A percentile compares a stretch with the other conserved stretches of the same genome.
Evolutionary conservation across 2,797 vertebrate genomes (phyloP).

Genomic region (Enteromius mattozi): DNA sequence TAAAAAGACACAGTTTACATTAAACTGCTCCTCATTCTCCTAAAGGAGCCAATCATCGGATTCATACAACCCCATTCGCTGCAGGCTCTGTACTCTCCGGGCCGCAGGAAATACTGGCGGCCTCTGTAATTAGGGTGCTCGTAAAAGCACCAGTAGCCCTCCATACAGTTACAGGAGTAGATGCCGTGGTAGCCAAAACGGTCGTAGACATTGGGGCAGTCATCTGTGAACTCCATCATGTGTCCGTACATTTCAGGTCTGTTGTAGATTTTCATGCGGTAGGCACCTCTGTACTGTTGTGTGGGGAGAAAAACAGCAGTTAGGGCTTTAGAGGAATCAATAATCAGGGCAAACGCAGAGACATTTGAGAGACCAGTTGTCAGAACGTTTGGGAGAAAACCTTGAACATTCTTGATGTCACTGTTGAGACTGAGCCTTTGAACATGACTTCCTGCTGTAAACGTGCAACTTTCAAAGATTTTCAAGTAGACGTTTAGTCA

Average conservation of each 20-base stretch:
- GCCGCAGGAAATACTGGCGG: slow-evolving; percentile 80
- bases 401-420: slow-evolving; percentile 38
- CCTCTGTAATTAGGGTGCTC: slow-evolving; percentile 83
- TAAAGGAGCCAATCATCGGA: slow-evolving; percentile 81
- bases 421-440: slow-evolving; percentile 42
- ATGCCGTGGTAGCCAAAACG: slow-evolving; percentile 76
- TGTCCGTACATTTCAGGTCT: slow-evolving; percentile 77
- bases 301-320: slow-evolving; percentile 60
- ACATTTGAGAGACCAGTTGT: slow-evolving; percentile 26
- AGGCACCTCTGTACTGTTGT: slow-evolving; percentile 78
- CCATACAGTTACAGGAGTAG: slow-evolving; percentile 79
- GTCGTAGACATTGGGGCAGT: slow-evolving; percentile 79
- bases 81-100: slow-evolving; percentile 78
- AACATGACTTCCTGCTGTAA: slow-evolving; percentile 51
- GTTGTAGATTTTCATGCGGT: slow-evolving; percentile 79
- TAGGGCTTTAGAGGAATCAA: slow-evolving; percentile 47
- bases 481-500: slow-evolving; percentile 57
- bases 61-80: slow-evolving; percentile 78
- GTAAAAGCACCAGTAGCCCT: slow-evolving; percentile 82
- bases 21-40: slow-evolving; percentile 75
- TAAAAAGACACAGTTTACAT: slow-evolving; percentile 62
- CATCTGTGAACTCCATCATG: slow-evolving; percentile 81
- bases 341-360: slow-evolving; percentile 3
- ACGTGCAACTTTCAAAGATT: slow-evolving; percentile 44
- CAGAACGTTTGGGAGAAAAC: slow-evolving; percentile 25